Conservation (phyloP, 2,888 invertebrate species). For the Calameuta pallipes region DNA sequence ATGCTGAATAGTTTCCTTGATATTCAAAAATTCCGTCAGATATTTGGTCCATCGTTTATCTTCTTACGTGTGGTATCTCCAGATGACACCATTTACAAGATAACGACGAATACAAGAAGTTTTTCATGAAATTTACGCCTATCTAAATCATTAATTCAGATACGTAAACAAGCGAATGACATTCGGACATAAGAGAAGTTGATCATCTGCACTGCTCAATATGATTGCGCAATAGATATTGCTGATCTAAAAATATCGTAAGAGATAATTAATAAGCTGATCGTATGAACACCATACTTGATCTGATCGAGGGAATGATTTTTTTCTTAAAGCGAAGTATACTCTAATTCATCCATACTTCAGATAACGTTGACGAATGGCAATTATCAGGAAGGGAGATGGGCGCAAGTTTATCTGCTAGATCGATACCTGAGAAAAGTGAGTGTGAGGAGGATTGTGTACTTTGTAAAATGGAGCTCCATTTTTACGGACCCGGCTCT, state of each 20-base stretch:
- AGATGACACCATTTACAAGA: too few species aligned
- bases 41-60: too few species aligned
- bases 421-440: background rate
- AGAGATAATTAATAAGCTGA: background rate
- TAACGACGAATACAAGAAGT: too few species aligned
- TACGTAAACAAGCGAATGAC: background rate
- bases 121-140: too few species aligned
- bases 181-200: background rate
- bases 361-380: background rate
- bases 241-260: background rate
- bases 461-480: background rate
- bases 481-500: background rate
- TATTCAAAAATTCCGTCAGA: too few species aligned
- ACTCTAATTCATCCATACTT: background rate
- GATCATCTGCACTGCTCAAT: background rate
- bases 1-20: too few species aligned
- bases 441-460: background rate
- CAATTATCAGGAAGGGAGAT: background rate
- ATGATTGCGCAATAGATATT: background rate
- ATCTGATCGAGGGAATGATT: background rate
- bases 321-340: background rate
- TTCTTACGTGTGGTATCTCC: too few species aligned
- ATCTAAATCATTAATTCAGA: too few species aligned
- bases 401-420: background rate
- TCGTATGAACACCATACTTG: background rate